Evolutionary conservation across 1,140 invertebrate genomes (phyloP).

Genomic region (Paracyclopina nana): DNA sequence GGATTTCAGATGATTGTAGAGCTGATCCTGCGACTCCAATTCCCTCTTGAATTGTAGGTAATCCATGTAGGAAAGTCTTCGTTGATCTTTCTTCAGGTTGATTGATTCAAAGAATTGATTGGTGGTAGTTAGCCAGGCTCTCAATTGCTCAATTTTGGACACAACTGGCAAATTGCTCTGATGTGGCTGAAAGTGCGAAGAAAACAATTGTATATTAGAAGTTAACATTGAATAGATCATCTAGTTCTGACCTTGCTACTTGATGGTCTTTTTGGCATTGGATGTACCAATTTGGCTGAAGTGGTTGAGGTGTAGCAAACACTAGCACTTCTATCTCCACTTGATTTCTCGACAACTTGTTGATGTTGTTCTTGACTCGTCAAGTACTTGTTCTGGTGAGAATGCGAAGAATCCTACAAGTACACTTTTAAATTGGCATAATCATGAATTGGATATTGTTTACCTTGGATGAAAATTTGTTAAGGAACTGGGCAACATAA

Average conservation of each 20-base stretch:
- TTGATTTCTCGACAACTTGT: neutral
- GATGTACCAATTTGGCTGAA: too few relatives aligned
- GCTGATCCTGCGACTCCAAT: conserved; percentile 39
- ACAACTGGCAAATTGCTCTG: too few relatives aligned
- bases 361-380: neutral
- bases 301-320: too few relatives aligned
- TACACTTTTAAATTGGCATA: conserved; percentile 8
- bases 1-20: conserved; percentile 47
- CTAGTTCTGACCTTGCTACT: too few relatives aligned
- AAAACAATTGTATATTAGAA: too few relatives aligned
- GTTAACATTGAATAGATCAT: too few relatives aligned
- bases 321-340: too few relatives aligned
- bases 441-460: too few relatives aligned
- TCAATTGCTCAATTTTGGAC: too few relatives aligned
- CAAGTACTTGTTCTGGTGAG: neutral
- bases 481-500: conserved; percentile 93
- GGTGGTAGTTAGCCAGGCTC: conserved; percentile 56
- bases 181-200: too few relatives aligned
- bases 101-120: conserved; percentile 44
- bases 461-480: too few relatives aligned
- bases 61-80: neutral
- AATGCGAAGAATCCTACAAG: conserved; percentile 19
- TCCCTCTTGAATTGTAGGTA: conserved; percentile 28
- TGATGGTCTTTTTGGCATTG: too few relatives aligned
- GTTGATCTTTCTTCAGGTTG: conserved; percentile 25